These are phyloP conservation scores for Pangasianodon gigas DNA, from an alignment of 2,113 vertebrate species.

Conservation along the genomic window DNA sequence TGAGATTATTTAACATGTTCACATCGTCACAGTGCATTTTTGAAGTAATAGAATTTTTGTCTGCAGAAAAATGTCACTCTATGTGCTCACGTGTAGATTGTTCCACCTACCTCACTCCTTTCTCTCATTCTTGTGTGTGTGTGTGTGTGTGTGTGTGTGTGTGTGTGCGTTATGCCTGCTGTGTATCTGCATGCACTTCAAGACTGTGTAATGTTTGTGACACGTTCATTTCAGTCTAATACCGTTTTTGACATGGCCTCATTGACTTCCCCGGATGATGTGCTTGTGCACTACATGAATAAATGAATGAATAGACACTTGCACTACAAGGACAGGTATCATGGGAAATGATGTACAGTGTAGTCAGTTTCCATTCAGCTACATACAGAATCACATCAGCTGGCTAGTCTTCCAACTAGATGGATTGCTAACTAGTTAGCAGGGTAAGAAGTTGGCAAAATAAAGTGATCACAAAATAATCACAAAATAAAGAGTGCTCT, in stretches of 20 bases:
- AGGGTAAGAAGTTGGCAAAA: no score
- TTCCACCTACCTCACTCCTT: constrained; percentile 11
- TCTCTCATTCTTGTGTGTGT: not conserved
- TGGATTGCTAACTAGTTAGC: no score
- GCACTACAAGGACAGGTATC: not conserved
- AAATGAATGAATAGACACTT: not conserved
- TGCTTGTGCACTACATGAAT: not conserved
- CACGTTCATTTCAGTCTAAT: not conserved
- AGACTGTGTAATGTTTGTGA: not conserved
- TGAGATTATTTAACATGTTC: not conserved
- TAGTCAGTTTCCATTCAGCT: not conserved
- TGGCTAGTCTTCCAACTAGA: not conserved
- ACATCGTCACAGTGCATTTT: not conserved
- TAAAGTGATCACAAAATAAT: no score
- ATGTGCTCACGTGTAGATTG: not conserved
- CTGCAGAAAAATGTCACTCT: not conserved
- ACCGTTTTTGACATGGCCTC: not conserved
- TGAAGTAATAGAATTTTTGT: not conserved
- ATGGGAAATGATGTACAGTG: not conserved
- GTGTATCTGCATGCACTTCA: not conserved
- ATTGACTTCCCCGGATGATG: not conserved
- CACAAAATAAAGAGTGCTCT: no score
- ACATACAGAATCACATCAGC: not conserved
- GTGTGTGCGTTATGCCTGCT: not conserved
- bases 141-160: not conserved